These are phyloP conservation scores for Dipodomys ordii DNA, from an alignment of 2,113 vertebrate genomes.

Conservation along the genomic window DNA sequence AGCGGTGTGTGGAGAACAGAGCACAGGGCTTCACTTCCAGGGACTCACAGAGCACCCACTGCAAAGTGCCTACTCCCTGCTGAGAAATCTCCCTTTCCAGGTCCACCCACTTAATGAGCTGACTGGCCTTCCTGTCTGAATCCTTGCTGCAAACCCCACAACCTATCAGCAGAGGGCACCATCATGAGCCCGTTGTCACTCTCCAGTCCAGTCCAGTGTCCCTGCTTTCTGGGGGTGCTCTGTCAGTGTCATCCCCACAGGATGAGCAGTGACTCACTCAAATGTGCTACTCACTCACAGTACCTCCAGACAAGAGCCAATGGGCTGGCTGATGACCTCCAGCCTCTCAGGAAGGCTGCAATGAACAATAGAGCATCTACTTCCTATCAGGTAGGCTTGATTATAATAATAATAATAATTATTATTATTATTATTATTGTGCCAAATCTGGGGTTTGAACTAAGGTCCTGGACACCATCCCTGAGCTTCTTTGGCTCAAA, in stretches of 20 bases:
- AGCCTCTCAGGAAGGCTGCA: neutral
- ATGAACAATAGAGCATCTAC: neutral
- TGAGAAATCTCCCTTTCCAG: neutral
- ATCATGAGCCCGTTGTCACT: too few relatives aligned
- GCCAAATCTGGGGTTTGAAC: too few relatives aligned
- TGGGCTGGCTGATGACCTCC: neutral
- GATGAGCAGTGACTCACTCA: neutral
- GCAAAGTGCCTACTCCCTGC: neutral
- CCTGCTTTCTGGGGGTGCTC: neutral
- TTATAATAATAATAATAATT: too few relatives aligned
- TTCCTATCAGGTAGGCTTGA: neutral
- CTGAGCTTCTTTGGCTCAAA: too few relatives aligned
- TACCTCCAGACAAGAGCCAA: neutral
- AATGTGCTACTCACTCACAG: neutral
- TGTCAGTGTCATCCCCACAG: rapidly evolving
- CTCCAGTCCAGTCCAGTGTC: neutral
- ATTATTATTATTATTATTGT: too few relatives aligned
- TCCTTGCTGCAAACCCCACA: neutral
- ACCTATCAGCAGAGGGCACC: neutral
- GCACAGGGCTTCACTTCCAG: neutral
- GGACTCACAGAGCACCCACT: neutral
- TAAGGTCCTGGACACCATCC: too few relatives aligned
- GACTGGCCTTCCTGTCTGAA: neutral
- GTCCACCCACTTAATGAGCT: too few relatives aligned
- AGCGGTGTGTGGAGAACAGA: too few relatives aligned